Conservation (phyloP, 1,140 invertebrate species). For the Cylas formicarius region DNA sequence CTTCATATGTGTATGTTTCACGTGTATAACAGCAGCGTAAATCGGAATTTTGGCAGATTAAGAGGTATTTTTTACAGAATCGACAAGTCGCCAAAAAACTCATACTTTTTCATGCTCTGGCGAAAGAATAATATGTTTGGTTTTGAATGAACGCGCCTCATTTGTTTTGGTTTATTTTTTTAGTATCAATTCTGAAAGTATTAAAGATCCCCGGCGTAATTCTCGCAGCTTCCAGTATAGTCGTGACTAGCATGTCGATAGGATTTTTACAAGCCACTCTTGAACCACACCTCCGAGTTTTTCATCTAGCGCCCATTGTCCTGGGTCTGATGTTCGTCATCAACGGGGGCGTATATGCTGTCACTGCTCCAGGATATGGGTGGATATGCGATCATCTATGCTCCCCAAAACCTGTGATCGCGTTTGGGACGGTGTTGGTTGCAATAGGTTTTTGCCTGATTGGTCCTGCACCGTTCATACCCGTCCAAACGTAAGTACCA, state of each 20-base stretch:
- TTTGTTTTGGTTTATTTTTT: slow-evolving; percentile 6
- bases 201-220: slow-evolving; percentile 63
- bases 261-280: slow-evolving; percentile 75
- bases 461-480: slow-evolving; percentile 67
- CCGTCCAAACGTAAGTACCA: slow-evolving; percentile 50
- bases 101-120: too few relatives aligned
- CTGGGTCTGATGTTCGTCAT: slow-evolving; percentile 82
- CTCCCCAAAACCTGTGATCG: slow-evolving; percentile 59
- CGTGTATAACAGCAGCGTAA: too few relatives aligned
- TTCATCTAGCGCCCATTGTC: slow-evolving; percentile 63
- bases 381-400: slow-evolving; percentile 64
- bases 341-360: slow-evolving; percentile 76
- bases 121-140: too few relatives aligned
- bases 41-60: too few relatives aligned
- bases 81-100: too few relatives aligned
- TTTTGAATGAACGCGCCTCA: too few relatives aligned
- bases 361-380: slow-evolving; percentile 74
- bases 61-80: too few relatives aligned
- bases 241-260: slow-evolving; percentile 70
- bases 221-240: slow-evolving; percentile 60
- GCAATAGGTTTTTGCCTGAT: slow-evolving; percentile 59
- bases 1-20: too few relatives aligned
- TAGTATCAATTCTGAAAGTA: slow-evolving; percentile 55
- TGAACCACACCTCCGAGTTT: slow-evolving; percentile 72
- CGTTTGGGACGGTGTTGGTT: slow-evolving; percentile 60